Percentiles rank a stretch among this genome's conserved stretches.
Conservation (phyloP, 1,140 invertebrate species). For the Drosophila equinoxialis region DNA sequence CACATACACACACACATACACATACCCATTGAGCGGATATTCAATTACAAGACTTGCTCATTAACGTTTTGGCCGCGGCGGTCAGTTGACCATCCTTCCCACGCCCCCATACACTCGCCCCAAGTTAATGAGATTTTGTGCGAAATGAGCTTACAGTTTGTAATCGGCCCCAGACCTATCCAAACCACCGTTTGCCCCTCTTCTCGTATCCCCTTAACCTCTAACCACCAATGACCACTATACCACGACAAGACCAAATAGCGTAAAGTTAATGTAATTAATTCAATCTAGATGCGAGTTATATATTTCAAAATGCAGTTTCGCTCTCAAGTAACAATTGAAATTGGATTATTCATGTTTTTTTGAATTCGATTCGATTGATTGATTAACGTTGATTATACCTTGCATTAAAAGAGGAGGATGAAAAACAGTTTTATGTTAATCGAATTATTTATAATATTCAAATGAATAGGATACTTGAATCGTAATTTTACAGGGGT, state of each 20-base stretch:
- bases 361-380: background rate
- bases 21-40: slow-evolving; percentile 20
- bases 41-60: slow-evolving; percentile 57
- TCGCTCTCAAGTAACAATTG: slow-evolving; percentile 14
- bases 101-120: background rate
- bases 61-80: slow-evolving; percentile 45
- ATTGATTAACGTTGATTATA: too few species aligned
- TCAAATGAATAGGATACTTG: background rate
- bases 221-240: too few species aligned
- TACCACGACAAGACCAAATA: slow-evolving; percentile 11
- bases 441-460: background rate
- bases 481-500: too few species aligned
- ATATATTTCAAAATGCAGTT: slow-evolving; percentile 42
- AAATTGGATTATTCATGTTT: background rate
- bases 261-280: slow-evolving; percentile 41
- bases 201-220: background rate
- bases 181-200: background rate
- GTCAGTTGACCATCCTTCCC: slow-evolving; percentile 30
- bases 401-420: too few species aligned
- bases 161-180: background rate
- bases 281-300: slow-evolving; percentile 55
- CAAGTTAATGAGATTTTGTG: slow-evolving; percentile 48
- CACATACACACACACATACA: background rate
- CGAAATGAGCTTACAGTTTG: slow-evolving; percentile 45
- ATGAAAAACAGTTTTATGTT: too few species aligned